Conservation (phyloP, 2,888 invertebrate genomes). For the Acleris cristana region DNA sequence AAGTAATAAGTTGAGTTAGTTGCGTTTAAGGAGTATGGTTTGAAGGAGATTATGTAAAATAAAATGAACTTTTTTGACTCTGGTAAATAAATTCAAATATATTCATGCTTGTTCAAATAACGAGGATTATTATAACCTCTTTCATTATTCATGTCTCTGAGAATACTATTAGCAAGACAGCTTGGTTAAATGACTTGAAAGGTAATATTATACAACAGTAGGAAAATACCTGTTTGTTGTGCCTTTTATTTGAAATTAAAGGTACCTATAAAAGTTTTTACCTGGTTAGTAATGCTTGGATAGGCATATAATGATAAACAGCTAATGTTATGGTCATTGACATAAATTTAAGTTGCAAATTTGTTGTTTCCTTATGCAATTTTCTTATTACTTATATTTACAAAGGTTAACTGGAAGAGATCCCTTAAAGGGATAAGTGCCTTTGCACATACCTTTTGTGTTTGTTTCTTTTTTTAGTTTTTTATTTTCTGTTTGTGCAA, state of each 20-base stretch:
- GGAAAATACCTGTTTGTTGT: background rate
- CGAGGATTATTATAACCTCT: slow-evolving; percentile 14
- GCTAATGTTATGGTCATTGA: no score
- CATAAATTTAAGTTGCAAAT: no score
- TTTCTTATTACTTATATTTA: no score
- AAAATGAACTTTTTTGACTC: slow-evolving; percentile 12
- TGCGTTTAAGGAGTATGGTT: background rate
- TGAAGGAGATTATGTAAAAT: slow-evolving; percentile 10
- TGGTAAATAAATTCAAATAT: slow-evolving; percentile 20
- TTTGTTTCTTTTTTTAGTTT: no score
- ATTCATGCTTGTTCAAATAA: slow-evolving; percentile 14
- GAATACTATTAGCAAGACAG: slow-evolving; percentile 14
- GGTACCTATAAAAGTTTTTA: background rate
- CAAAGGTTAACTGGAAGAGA: no score
- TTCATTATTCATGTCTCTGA: slow-evolving; percentile 25
- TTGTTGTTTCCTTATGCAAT: no score
- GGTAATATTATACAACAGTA: slow-evolving; percentile 4
- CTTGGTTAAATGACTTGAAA: slow-evolving; percentile 7
- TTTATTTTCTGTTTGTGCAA: no score
- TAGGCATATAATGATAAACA: no score
- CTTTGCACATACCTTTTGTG: no score
- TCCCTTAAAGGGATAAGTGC: no score
- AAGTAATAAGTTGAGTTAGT: no score
- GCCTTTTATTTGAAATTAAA: background rate
- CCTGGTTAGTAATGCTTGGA: no score